phyloP scores from a whole-genome alignment of 2,113 vertebrate species.

The Antennarius striatus region DNA sequence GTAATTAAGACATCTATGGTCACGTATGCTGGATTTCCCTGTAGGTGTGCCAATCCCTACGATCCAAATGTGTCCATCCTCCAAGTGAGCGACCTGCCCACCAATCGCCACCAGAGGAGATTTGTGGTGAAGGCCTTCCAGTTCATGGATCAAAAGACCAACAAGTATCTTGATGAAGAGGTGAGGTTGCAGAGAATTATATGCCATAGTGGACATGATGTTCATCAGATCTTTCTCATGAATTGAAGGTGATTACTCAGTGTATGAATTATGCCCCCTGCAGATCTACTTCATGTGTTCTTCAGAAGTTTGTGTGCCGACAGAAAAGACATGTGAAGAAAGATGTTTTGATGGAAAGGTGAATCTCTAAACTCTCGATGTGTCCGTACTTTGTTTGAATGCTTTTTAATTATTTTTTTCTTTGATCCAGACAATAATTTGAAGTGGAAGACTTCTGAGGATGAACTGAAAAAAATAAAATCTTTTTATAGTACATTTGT shows the following conservation, averaged over 20 bases:
- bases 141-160: conserved; percentile 71
- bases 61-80: conserved; percentile 57
- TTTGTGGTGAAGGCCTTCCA: conserved; percentile 72
- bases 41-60: conserved; percentile 72
- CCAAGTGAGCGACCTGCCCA: conserved; percentile 19
- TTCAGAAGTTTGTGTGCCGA: conserved; percentile 68
- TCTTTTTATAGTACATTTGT: neutral
- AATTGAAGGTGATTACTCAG: neutral
- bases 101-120: conserved; percentile 52
- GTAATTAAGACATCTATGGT: rapidly evolving
- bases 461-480: neutral
- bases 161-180: conserved; percentile 73
- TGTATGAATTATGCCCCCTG: neutral
- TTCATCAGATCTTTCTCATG: too few species aligned
- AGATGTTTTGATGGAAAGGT: conserved; percentile 73
- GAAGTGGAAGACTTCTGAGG: neutral
- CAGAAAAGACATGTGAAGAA: conserved; percentile 54
- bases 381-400: rapidly evolving
- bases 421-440: conserved; percentile 24
- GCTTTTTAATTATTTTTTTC: neutral
- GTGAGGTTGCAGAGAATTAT: conserved; percentile 46
- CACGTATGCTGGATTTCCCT: rapidly evolving
- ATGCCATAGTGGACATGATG: neutral
- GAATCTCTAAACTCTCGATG: neutral
- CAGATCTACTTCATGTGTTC: conserved; percentile 83